Percentiles rank a stretch among this genome's conserved stretches.
Conservation (phyloP, 2,113 vertebrate species). For the Hipposideros armiger region DNA sequence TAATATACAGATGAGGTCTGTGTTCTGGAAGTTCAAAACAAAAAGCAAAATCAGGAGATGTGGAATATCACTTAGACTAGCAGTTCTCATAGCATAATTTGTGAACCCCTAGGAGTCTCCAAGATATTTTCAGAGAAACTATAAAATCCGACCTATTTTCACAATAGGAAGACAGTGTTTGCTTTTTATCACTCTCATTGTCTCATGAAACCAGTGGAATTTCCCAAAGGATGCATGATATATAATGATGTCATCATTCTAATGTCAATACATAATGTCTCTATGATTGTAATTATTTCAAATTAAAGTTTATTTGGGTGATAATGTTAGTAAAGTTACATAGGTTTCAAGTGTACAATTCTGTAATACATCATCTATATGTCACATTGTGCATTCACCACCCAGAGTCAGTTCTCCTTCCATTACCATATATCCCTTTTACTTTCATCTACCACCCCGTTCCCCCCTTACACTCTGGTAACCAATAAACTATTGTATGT, state of each 20-base stretch:
- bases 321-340: too few relatives aligned
- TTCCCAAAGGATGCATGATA: background rate
- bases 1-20: background rate
- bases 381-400: too few relatives aligned
- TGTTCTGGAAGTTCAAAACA: background rate
- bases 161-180: background rate
- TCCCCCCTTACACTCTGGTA: too few relatives aligned
- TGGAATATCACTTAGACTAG: background rate
- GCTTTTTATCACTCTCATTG: background rate
- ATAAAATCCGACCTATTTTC: background rate
- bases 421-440: too few relatives aligned
- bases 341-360: too few relatives aligned
- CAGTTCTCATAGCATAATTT: background rate
- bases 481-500: too few relatives aligned
- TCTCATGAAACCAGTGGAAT: background rate
- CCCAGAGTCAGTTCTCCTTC: too few relatives aligned
- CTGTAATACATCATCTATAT: too few relatives aligned
- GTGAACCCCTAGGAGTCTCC: background rate
- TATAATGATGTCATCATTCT: background rate
- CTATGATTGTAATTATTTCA: background rate
- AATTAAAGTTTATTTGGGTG: too few relatives aligned
- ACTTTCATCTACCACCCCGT: too few relatives aligned
- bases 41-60: background rate
- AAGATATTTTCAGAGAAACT: background rate
- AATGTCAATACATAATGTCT: background rate